Evolutionary conservation across 2,797 vertebrate genomes (phyloP).

Genomic region (Glossophaga mutica): DNA sequence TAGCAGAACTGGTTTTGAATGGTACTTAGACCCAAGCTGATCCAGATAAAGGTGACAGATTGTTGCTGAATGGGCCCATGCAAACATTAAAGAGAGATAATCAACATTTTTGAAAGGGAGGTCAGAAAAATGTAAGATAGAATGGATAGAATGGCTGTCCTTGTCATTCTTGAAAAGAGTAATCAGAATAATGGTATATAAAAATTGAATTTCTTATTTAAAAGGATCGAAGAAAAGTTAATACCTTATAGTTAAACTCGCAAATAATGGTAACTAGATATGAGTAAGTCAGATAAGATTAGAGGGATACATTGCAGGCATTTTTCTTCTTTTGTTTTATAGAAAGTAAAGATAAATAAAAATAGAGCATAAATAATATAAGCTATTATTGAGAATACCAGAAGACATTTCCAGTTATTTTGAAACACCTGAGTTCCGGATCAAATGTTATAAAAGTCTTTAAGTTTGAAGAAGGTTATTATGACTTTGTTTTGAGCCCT

Average conservation of each 20-base stretch:
- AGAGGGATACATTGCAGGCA: background rate
- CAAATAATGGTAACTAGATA: background rate
- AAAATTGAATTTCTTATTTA: background rate
- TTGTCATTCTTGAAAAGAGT: background rate
- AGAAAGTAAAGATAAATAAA: background rate
- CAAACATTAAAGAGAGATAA: background rate
- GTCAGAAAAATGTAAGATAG: background rate
- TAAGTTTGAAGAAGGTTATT: constrained; percentile 44
- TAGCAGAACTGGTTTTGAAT: constrained; percentile 3
- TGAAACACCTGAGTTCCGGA: background rate
- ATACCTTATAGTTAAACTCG: background rate
- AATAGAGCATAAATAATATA: background rate
- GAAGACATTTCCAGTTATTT: background rate
- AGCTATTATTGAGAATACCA: background rate
- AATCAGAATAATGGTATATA: background rate
- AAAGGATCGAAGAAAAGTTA: background rate
- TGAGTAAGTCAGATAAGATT: background rate
- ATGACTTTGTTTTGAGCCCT: constrained; percentile 61
- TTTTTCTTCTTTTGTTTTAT: background rate
- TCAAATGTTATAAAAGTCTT: background rate
- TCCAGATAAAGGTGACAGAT: background rate
- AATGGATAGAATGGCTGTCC: background rate
- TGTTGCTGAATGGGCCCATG: background rate
- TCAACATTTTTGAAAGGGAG: background rate
- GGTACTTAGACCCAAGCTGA: background rate